Evolutionary conservation across 2,797 vertebrate genomes (phyloP).

Genomic region (Urocyon cinereoargenteus): DNA sequence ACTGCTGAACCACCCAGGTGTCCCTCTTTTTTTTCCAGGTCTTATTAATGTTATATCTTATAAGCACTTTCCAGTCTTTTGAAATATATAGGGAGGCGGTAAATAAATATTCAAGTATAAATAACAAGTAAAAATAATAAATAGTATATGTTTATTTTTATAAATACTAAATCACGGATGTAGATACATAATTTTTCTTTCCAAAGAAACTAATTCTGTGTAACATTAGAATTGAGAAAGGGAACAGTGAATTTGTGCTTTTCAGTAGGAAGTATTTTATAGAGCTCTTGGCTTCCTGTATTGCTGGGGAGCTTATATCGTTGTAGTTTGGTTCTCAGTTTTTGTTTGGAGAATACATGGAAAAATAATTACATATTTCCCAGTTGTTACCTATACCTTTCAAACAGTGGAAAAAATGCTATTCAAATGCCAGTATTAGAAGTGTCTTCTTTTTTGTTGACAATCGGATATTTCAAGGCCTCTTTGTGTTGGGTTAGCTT

Average conservation of each 20-base stretch:
- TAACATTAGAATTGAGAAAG: background rate
- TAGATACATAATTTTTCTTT: constrained; percentile 9
- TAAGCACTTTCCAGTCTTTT: constrained; percentile 1
- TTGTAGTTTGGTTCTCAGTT: background rate
- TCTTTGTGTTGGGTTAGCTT: constrained; percentile 48
- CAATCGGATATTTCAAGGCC: background rate
- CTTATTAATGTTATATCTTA: background rate
- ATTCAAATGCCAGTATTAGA: background rate
- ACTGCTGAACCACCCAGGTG: too few relatives aligned
- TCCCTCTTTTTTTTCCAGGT: background rate
- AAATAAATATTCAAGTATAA: background rate
- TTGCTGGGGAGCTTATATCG: constrained; percentile 14
- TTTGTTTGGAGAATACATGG: background rate
- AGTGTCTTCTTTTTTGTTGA: background rate
- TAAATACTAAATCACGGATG: background rate
- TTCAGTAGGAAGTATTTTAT: constrained; percentile 8
- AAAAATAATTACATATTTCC: background rate
- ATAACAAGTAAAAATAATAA: background rate
- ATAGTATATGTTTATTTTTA: background rate
- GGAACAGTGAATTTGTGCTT: background rate
- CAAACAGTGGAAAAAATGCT: background rate
- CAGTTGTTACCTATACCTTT: background rate
- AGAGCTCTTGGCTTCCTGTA: background rate
- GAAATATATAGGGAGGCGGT: background rate
- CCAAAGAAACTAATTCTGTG: background rate